Evolutionary conservation across 2,888 invertebrate species (phyloP).

Genomic region (Allophyes oxyacanthae): DNA sequence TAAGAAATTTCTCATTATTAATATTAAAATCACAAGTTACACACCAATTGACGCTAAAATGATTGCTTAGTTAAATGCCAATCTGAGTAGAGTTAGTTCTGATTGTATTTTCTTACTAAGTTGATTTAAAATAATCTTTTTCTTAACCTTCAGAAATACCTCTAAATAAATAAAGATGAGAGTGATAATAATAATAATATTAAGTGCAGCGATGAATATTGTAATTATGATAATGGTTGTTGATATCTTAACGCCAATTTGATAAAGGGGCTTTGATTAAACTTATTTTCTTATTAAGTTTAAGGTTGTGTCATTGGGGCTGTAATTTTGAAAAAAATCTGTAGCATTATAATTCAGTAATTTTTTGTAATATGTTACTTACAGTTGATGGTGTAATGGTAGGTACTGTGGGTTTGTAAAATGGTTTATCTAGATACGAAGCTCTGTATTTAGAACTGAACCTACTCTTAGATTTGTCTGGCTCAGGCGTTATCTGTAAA

Average conservation of each 20-base stretch:
- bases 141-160: constrained; percentile 44
- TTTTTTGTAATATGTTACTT: constrained; percentile 71
- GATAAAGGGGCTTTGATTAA: constrained; percentile 86
- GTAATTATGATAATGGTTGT: constrained; percentile 35
- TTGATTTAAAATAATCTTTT: no score
- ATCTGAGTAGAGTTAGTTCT: constrained; percentile 32
- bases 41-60: constrained; percentile 21
- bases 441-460: constrained; percentile 90
- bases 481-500: constrained; percentile 82
- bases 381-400: constrained; percentile 88
- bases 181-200: constrained; percentile 35
- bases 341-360: constrained; percentile 34
- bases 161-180: constrained; percentile 26
- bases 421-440: constrained; percentile 86
- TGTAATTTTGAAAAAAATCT: constrained; percentile 49
- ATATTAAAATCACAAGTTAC: constrained; percentile 42
- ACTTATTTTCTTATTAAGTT: constrained; percentile 16
- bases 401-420: constrained; percentile 91
- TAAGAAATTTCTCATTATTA: constrained; percentile 75
- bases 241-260: constrained; percentile 76
- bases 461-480: constrained; percentile 85
- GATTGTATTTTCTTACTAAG: constrained; percentile 9
- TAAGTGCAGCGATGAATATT: constrained; percentile 29
- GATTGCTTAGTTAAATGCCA: constrained; percentile 26
- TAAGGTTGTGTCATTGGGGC: constrained; percentile 16